Evolutionary conservation across 2,113 vertebrate species (phyloP), one percentile per base, ranked within the genome.

Genomic region (Python bivittatus): DNA sequence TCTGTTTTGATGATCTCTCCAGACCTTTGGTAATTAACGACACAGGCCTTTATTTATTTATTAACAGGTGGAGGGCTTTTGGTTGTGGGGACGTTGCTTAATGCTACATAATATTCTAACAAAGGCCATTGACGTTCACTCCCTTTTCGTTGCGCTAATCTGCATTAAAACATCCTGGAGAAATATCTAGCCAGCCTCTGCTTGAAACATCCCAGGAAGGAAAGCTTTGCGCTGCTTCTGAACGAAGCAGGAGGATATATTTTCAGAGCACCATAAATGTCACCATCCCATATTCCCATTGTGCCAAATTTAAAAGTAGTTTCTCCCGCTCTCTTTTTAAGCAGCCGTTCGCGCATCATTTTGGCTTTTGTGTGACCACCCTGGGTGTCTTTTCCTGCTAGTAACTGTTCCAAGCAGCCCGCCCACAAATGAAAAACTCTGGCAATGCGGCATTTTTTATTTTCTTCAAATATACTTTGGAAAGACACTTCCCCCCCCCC

Each of bases 401-500:
- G 91, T 72, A 93, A 87, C 72, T 42, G 8, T n/a, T 52, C 20
- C 0, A 25, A 72, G 86, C 92, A 88, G 33, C 90, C 1, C 57
- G 6, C 88, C 92, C 20, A 6, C 91, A 89, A 89, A 91, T 90
- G 17, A 27, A 4, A 91, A 29, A 22, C 91, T 91, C 60, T 87
- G 72, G 94, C 89, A 92, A 94, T 25, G 89, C 1, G 10, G 90
- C 3, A 25, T 2, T 88, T 64, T 94, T 27, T 84, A 88, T 96
- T 95, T 94, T 92, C 93, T 96, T 94, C 95, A 94, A 94, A 96
- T 92, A 4, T n/a, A 52, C 54, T 93, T 93, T 29, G 52, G 89
- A 88, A 17, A 89, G 89, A 91, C 44, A 86, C 96, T 38, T 20
- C 0, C 6, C 10, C 8, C 92, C 92, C 61, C 91, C 48, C 91